Base-by-base conservation (phyloP, 1,140 invertebrate species). In the Luehdorfia chinensis region DNA sequence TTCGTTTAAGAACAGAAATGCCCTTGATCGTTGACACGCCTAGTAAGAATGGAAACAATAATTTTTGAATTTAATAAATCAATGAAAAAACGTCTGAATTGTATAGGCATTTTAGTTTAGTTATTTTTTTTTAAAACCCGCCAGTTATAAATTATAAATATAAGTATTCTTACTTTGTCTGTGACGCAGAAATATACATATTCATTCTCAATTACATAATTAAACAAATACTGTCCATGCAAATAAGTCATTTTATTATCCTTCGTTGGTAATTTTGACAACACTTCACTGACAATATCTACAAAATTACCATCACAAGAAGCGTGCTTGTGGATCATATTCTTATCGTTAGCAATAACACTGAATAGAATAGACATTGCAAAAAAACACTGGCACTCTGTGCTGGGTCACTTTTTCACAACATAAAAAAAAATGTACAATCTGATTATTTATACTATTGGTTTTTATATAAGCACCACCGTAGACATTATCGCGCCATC, bases 101-200 rank as follows among this genome's bases (percentile, higher is more conserved):
- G n/a, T n/a, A n/a, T n/a, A n/a, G n/a, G n/a, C n/a, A n/a, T n/a
- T n/a, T n/a, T n/a, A n/a, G n/a, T n/a, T n/a, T n/a, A n/a, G n/a
- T n/a, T n/a, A n/a, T n/a, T n/a, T n/a, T n/a, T n/a, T n/a, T n/a
- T n/a, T n/a, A n/a, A n/a, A n/a, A n/a, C n/a, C n/a, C n/a, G n/a
- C n/a, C n/a, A n/a, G n/a, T n/a, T n/a, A n/a, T n/a, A n/a, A n/a
- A n/a, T n/a, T n/a, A 21, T 21, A 21, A 21, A 3, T 2, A 21
- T 21, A 21, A 21, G 6, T 21, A 46, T 63, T 90, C 94, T 92
- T 90, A 97, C 96, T 90, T 96, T 95, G 87, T 97, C 96, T 33
- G 95, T 96, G 18, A 97, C 96, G 64, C 95, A 97, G 84, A 98
- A 91, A 72, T 95, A 97, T 53, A 96, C 90, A 55, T 96, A 90